Conservation (phyloP, 2,797 vertebrate species). For the Peromyscus nudipes region DNA sequence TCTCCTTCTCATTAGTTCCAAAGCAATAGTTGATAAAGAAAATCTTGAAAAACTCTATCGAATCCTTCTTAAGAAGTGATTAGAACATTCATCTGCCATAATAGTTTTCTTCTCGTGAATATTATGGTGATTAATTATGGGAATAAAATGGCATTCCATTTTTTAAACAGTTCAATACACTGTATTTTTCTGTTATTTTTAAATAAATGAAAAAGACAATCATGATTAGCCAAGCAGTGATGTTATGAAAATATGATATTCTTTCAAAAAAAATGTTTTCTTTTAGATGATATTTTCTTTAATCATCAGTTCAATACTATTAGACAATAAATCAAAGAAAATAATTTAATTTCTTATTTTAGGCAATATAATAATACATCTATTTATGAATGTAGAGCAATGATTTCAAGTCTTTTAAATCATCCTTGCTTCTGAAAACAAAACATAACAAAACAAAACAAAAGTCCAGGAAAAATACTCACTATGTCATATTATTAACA, state of each 20-base stretch:
- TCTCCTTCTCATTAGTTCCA: background rate
- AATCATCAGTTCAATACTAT: conserved; percentile 75
- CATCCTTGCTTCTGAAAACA: background rate
- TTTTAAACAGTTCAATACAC: conserved; percentile 62
- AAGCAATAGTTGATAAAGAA: background rate
- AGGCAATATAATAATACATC: conserved; percentile 18
- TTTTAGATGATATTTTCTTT: conserved; percentile 79
- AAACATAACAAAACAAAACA: background rate
- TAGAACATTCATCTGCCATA: background rate
- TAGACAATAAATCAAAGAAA: conserved; percentile 78
- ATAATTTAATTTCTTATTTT: conserved; percentile 62
- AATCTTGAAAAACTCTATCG: background rate
- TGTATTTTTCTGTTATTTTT: conserved; percentile 80
- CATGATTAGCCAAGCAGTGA: conserved; percentile 66
- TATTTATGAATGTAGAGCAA: conserved; percentile 23
- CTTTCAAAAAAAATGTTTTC: conserved; percentile 72
- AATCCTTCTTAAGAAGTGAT: background rate
- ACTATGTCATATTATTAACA: background rate
- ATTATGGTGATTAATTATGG: conserved; percentile 64
- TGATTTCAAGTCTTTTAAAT: conserved; percentile 34
- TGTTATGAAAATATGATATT: conserved; percentile 63
- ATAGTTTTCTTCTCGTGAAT: conserved; percentile 31
- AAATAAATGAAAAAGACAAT: conserved; percentile 73
- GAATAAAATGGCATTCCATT: conserved; percentile 21
- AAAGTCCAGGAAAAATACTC: background rate